These are phyloP conservation scores for Bufotes viridis DNA, from an alignment of 2,797 vertebrate species.

Conservation along the genomic window DNA sequence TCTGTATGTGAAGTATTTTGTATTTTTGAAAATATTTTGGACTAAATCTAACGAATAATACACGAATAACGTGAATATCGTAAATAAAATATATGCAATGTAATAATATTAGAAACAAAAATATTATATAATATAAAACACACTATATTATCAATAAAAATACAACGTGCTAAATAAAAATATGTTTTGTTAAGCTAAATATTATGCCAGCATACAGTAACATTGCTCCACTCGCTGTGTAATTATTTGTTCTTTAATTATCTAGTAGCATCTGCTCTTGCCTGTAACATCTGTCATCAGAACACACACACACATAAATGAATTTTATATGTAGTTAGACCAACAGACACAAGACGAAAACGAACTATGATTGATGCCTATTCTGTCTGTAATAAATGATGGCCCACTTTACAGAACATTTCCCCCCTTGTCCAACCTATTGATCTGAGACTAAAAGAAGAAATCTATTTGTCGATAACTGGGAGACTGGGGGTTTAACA, in stretches of 20 bases:
- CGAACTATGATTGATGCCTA: background rate
- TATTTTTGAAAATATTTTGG: background rate
- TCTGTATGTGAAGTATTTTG: background rate
- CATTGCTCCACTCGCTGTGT: conserved; percentile 33
- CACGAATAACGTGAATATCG: background rate
- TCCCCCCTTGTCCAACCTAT: conserved; percentile 29
- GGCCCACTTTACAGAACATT: background rate
- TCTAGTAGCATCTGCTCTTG: conserved; percentile 43
- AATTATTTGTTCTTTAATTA: conserved; percentile 57
- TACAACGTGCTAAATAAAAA: background rate
- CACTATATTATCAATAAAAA: background rate
- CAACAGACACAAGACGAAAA: background rate
- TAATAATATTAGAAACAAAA: background rate
- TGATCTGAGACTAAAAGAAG: conserved; percentile 27
- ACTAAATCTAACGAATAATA: background rate
- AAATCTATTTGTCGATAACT: conserved; percentile 49
- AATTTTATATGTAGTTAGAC: conserved; percentile 9
- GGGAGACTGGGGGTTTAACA: conserved; percentile 23
- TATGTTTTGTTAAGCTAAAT: conserved; percentile 5
- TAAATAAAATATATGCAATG: background rate
- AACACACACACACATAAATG: background rate
- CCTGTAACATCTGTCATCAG: conserved; percentile 46
- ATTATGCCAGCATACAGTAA: conserved; percentile 32
- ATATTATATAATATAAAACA: background rate
- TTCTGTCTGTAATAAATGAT: background rate